Percentiles rank a stretch among this genome's conserved stretches.
These are phyloP conservation scores for Rhingia campestris DNA, from an alignment of 2,888 invertebrate genomes.

Conservation along the genomic window DNA sequence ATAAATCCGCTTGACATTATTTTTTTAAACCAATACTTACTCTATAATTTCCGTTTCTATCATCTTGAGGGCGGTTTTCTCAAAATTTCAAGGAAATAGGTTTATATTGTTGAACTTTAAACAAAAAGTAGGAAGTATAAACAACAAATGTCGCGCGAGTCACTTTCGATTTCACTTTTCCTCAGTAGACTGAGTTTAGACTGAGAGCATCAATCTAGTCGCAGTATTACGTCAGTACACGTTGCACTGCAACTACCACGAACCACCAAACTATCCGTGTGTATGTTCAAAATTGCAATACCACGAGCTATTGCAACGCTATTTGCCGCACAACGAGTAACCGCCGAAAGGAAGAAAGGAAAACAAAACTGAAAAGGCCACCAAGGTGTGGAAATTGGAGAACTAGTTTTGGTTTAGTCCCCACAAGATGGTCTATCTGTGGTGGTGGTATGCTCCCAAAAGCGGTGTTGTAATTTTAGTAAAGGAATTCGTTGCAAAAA, in stretches of 20 bases:
- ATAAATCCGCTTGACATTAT: too few relatives aligned
- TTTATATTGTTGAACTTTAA: neutral
- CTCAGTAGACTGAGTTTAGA: constrained; percentile 57
- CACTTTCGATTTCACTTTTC: constrained; percentile 74
- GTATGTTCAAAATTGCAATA: constrained; percentile 63
- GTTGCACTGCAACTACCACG: constrained; percentile 57
- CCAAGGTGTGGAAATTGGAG: constrained; percentile 55
- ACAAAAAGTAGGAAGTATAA: constrained; percentile 55
- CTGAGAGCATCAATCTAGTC: constrained; percentile 56
- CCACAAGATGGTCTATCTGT: constrained; percentile 31
- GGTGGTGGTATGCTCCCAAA: too few relatives aligned
- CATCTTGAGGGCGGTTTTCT: constrained; percentile 26
- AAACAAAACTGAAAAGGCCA: constrained; percentile 23
- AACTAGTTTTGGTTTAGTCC: constrained; percentile 58
- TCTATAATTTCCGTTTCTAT: constrained; percentile 67
- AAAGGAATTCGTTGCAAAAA: constrained; percentile 52
- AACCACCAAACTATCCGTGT: constrained; percentile 48
- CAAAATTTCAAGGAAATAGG: constrained; percentile 40
- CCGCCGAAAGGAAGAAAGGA: constrained; percentile 59
- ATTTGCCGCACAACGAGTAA: constrained; percentile 55
- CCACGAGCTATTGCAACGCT: constrained; percentile 57
- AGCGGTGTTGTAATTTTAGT: constrained; percentile 1
- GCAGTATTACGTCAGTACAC: constrained; percentile 64
- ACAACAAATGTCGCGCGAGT: constrained; percentile 31
- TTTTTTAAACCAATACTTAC: constrained; percentile 55